These are phyloP conservation scores for Choreutis nemorana DNA, from an alignment of 2,888 invertebrate genomes.

Conservation along the genomic window DNA sequence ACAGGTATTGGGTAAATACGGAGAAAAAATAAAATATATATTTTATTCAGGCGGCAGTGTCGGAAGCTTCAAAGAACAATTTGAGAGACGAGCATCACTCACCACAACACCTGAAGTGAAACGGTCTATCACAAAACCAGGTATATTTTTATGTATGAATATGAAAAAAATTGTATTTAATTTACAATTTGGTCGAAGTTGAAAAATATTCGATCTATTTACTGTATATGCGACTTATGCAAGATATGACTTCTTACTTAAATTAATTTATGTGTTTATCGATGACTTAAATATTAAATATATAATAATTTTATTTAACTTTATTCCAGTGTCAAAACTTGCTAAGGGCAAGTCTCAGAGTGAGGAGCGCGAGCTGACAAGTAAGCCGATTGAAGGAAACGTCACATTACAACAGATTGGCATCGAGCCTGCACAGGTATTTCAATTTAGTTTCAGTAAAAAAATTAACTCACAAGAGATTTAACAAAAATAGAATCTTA, in stretches of 20 bases:
- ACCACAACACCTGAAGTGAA: slow-evolving; percentile 51
- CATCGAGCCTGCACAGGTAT: slow-evolving; percentile 53
- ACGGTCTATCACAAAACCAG: slow-evolving; percentile 46
- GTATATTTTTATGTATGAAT: slow-evolving; percentile 21
- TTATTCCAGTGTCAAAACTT: slow-evolving; percentile 59
- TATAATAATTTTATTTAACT: no score
- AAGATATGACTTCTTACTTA: neutral
- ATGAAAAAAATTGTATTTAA: neutral
- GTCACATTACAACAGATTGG: slow-evolving; percentile 60
- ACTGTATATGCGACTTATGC: neutral
- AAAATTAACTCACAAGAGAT: neutral
- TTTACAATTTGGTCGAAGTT: neutral
- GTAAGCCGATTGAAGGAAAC: slow-evolving; percentile 41
- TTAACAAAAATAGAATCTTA: no score
- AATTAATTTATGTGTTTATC: no score
- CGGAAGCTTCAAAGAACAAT: slow-evolving; percentile 86
- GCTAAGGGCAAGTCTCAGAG: slow-evolving; percentile 59
- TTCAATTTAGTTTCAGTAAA: slow-evolving; percentile 1
- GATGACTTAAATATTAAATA: no score
- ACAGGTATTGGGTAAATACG: no score
- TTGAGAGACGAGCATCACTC: slow-evolving; percentile 80
- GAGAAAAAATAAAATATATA: no score
- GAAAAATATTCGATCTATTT: neutral
- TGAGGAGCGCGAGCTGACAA: slow-evolving; percentile 48
- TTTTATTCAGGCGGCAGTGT: slow-evolving; percentile 72